Percentiles rank a stretch among this genome's conserved stretches.
phyloP scores from a whole-genome alignment of 2,797 vertebrate species.

The Pagetopsis macropterus region DNA sequence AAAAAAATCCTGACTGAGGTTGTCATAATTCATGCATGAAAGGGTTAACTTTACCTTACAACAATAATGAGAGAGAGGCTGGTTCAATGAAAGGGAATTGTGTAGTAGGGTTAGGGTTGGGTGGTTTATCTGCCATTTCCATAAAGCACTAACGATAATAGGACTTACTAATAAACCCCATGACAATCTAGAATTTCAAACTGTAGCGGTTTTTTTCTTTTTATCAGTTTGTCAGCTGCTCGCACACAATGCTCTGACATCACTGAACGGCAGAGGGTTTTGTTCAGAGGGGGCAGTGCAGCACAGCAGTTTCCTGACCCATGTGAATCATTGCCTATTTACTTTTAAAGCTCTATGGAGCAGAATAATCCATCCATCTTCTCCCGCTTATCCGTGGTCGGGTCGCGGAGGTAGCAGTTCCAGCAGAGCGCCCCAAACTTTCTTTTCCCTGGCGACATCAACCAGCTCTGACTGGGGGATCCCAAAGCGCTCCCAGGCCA shows the following conservation, averaged over 20 bases:
- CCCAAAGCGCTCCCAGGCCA: no score
- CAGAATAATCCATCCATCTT: slow-evolving; percentile 6
- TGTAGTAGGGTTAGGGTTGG: not conserved
- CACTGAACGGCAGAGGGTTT: not conserved
- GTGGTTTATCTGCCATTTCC: slow-evolving; percentile 10
- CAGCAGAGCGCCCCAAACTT: no score
- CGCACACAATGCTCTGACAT: not conserved
- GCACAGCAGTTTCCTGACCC: slow-evolving; percentile 14
- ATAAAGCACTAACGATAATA: not conserved
- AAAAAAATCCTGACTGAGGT: no score
- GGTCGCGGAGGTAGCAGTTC: no score
- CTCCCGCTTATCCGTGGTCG: no score
- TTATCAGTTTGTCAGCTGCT: not conserved
- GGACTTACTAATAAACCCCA: not conserved
- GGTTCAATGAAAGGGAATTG: not conserved
- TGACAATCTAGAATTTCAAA: slow-evolving; percentile 6
- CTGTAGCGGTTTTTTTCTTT: not conserved
- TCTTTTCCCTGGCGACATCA: no score
- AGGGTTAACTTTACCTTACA: no score
- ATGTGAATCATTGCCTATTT: slow-evolving; percentile 33
- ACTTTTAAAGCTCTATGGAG: slow-evolving; percentile 32
- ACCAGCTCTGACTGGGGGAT: no score
- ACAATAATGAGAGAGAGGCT: not conserved
- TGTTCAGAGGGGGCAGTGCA: not conserved
- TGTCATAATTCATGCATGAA: no score